A percentile compares a stretch with the other conserved stretches of the same genome.
phyloP scores from a whole-genome alignment of 1,140 invertebrate genomes.

The Lysiphlebus fabarum region DNA sequence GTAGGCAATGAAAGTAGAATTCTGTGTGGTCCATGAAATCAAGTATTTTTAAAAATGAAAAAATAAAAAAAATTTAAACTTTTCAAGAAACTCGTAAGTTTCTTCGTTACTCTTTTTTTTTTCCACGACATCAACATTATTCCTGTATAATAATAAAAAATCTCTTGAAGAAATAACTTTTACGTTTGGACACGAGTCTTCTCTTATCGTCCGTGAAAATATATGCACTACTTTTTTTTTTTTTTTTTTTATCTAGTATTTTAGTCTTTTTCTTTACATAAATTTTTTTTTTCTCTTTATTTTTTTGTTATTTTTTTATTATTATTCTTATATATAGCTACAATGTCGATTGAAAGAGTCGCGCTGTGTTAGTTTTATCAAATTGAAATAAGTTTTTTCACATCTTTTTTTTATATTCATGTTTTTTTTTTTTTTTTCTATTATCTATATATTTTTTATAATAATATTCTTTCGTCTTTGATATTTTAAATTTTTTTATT shows the following conservation, averaged over 20 bases:
- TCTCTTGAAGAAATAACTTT: conserved; percentile 36
- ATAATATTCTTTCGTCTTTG: too few relatives aligned
- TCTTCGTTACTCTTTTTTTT: conserved; percentile 42
- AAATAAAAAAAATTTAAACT: conserved; percentile 22
- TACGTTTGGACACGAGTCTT: conserved; percentile 25
- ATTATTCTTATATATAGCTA: too few relatives aligned
- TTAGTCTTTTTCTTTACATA: conserved; percentile 2
- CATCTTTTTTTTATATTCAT: too few relatives aligned
- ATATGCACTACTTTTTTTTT: not conserved
- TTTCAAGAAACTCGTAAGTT: conserved; percentile 40
- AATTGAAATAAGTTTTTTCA: too few relatives aligned
- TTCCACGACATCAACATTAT: conserved; percentile 41
- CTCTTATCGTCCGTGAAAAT: conserved; percentile 29
- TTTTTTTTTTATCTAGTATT: not conserved
- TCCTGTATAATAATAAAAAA: conserved; percentile 39
- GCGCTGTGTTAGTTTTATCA: too few relatives aligned
- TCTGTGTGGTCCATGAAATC: too few relatives aligned
- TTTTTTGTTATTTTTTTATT: not conserved
- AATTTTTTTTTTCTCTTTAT: not conserved
- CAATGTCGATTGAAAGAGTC: too few relatives aligned
- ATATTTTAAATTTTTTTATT: too few relatives aligned
- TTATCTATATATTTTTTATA: too few relatives aligned
- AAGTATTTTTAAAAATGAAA: not conserved
- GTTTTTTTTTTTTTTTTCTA: too few relatives aligned
- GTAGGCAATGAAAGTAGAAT: too few relatives aligned